A percentile compares a stretch with the other conserved stretches of the same genome.
phyloP scores from a whole-genome alignment of 2,797 vertebrate species.

The Ctenopoma kingsleyae region DNA sequence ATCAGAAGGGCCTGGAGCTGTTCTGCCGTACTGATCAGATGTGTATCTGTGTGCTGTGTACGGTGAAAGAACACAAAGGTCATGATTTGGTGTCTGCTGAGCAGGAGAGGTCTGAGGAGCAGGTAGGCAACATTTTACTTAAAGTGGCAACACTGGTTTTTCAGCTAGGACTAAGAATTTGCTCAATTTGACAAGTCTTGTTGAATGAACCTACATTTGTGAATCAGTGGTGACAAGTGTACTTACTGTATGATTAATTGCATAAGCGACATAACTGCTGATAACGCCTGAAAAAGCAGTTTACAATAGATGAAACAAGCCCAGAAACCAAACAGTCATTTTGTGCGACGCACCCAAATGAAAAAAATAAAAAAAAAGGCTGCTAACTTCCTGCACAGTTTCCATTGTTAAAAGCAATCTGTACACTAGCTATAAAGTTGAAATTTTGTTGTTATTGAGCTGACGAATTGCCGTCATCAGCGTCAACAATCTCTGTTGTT shows the following conservation, averaged over 20 bases:
- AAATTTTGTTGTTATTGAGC: neutral
- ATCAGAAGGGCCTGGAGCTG: slow-evolving; percentile 98
- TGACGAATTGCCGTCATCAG: neutral
- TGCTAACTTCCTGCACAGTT: neutral
- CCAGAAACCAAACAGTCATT: slow-evolving; percentile 43
- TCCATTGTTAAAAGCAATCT: neutral
- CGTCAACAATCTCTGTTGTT: slow-evolving; percentile 19
- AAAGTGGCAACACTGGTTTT: neutral
- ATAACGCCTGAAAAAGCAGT: slow-evolving; percentile 15
- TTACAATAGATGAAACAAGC: slow-evolving; percentile 37
- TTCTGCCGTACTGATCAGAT: slow-evolving; percentile 97
- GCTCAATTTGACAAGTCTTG: neutral
- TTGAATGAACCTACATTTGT: neutral
- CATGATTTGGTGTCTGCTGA: slow-evolving; percentile 97
- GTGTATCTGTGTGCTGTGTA: slow-evolving; percentile 98
- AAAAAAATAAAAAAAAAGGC: neutral
- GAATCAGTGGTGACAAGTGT: slow-evolving; percentile 1
- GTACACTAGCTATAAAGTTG: neutral
- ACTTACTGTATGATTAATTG: neutral
- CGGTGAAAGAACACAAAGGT: slow-evolving; percentile 97
- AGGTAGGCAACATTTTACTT: slow-evolving; percentile 46
- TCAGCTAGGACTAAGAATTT: neutral
- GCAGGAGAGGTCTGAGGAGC: slow-evolving; percentile 93
- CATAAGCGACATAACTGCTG: slow-evolving; percentile 1
- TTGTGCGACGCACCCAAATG: slow-evolving; percentile 43